A percentile compares a stretch with the other conserved stretches of the same genome.
Conservation (phyloP, 2,888 invertebrate species). For the Philhelius pedissequus region DNA sequence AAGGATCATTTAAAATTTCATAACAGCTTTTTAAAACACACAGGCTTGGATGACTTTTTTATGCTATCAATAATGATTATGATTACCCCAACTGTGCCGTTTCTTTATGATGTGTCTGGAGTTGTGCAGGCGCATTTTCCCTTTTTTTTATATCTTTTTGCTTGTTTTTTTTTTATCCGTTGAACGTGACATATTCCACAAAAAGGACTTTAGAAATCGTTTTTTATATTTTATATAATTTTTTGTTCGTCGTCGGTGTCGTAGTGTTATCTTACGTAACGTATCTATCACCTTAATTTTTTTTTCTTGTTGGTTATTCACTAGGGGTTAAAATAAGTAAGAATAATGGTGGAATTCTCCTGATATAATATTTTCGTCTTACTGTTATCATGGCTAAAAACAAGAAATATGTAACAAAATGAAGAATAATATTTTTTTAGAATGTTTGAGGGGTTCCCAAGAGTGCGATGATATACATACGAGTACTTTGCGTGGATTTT, state of each 20-base stretch:
- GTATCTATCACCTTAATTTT: constrained; percentile 63
- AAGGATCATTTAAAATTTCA: constrained; percentile 19
- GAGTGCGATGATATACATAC: constrained; percentile 16
- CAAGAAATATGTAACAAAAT: constrained; percentile 53
- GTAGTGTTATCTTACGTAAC: constrained; percentile 32
- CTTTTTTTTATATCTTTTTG: constrained; percentile 27
- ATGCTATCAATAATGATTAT: constrained; percentile 60
- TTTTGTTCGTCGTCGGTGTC: constrained; percentile 15
- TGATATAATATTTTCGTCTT: constrained; percentile 65
- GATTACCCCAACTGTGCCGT: constrained; percentile 37
- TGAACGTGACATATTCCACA: constrained; percentile 57
- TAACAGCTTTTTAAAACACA: constrained; percentile 10
- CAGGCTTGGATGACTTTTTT: constrained; percentile 20
- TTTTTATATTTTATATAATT: constrained; percentile 1
- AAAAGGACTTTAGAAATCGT: constrained; percentile 47
- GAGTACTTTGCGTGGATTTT: constrained; percentile 45
- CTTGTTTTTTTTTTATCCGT: constrained; percentile 55
- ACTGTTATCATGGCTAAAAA: constrained; percentile 64
- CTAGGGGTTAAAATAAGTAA: constrained; percentile 64
- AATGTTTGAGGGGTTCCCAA: constrained; percentile 1
- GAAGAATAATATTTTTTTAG: constrained; percentile 23
- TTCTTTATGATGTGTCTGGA: background rate
- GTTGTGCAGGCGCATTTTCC: constrained; percentile 36
- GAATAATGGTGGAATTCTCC: constrained; percentile 59
- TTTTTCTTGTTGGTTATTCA: constrained; percentile 37